Evolutionary conservation across 2,113 vertebrate species (phyloP), one percentile per base, ranked within the genome.

Genomic region (Choloepus hoffmanni): DNA sequence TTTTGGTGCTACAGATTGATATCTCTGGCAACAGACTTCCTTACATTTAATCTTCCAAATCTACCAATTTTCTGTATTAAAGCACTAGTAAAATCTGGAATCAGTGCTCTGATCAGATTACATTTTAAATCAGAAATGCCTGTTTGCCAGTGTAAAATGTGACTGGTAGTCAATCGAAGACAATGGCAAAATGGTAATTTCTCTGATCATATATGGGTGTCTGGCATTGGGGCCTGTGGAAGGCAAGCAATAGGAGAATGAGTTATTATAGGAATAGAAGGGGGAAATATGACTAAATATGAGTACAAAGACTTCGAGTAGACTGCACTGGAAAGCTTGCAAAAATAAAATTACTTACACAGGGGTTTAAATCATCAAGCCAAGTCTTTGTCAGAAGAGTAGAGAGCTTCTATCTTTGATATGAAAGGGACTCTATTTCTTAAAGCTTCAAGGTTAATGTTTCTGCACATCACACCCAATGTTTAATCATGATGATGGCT

Each of bases 61-160:
- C 50, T 95, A 33, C 62, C 26, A 79, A 65, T 65, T 89, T 60
- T n/a, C 8, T 79, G 1, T 26, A 68, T 50, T 10, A 60, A 78
- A 83, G 3, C 26, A 89, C 28, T 24, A 58, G 19, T 24, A 85
- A 67, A 88, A 23, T 62, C 15, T 73, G 16, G 11, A 74, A 50
- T 73, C 73, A 12, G 53, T 26, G 7, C 4, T 92, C 45, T 90
- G 7, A 83, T 73, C 15, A 76, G 7, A 89, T 92, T 62, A 86
- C 33, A 85, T 50, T 58, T 90, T 60, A 96, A 92, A 95, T 90
- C 28, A 74, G 7, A 63, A 15, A 33, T 70, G 23, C 11, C 9
- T 93, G 68, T 93, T 78, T 94, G 16, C 11, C 45, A 58, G 3
- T 40, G 21, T 43, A 85, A 92, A 89, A 70, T 73, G 15, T 79